These are phyloP conservation scores for Rhinella marina DNA, from an alignment of 2,797 vertebrate species.

Conservation along the genomic window DNA sequence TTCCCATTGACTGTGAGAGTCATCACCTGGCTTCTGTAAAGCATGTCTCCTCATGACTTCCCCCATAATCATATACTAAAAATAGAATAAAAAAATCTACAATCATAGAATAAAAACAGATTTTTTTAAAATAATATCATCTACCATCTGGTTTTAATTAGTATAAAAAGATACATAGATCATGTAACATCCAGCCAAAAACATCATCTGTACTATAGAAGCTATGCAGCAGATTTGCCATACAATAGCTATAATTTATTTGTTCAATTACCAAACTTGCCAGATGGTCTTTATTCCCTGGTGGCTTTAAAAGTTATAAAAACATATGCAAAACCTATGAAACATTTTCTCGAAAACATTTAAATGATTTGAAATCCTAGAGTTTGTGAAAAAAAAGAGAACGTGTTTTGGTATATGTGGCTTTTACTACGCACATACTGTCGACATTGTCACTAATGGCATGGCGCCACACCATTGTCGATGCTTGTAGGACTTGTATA, in stretches of 20 bases:
- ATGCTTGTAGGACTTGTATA: background rate
- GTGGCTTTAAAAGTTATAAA: background rate
- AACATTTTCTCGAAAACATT: background rate
- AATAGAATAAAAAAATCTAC: too few relatives aligned
- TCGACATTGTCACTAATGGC: too few relatives aligned
- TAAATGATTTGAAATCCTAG: background rate
- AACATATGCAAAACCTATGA: background rate
- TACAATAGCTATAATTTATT: conserved; percentile 8
- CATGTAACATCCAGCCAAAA: too few relatives aligned
- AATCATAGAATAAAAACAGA: too few relatives aligned
- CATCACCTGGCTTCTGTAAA: too few relatives aligned
- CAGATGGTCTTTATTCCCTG: background rate
- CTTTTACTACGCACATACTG: background rate
- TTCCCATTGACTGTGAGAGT: too few relatives aligned
- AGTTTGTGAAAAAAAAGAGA: background rate
- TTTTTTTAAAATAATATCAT: too few relatives aligned
- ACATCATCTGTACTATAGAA: background rate
- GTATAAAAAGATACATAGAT: too few relatives aligned
- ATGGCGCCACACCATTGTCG: background rate
- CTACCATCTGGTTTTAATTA: too few relatives aligned
- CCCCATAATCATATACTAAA: too few relatives aligned
- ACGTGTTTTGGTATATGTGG: too few relatives aligned
- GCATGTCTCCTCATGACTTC: too few relatives aligned
- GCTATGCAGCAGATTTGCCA: background rate
- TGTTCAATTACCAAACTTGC: background rate